These are phyloP conservation scores for Rhyacophila evoluta DNA, from an alignment of 2,888 invertebrate species.

Conservation along the genomic window DNA sequence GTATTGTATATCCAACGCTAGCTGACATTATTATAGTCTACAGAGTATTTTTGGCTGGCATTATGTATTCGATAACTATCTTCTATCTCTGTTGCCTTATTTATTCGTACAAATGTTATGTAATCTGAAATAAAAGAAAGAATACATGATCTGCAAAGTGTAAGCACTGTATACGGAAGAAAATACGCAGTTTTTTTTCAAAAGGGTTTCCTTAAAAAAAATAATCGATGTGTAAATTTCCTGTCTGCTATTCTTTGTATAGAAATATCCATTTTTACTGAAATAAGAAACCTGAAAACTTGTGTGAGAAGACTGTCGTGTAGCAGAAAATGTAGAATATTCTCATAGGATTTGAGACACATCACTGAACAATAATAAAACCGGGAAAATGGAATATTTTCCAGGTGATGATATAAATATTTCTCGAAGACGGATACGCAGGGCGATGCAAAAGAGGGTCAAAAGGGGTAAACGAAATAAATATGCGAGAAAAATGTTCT, in stretches of 20 bases:
- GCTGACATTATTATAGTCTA: too few relatives aligned
- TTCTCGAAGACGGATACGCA: conserved; percentile 16
- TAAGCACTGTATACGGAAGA: too few relatives aligned
- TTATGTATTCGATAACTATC: too few relatives aligned
- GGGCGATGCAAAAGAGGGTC: conserved; percentile 31
- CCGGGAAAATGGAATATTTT: conserved; percentile 34
- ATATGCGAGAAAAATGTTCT: conserved; percentile 28
- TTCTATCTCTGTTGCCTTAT: too few relatives aligned
- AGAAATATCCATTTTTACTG: conserved; percentile 36
- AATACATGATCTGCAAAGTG: too few relatives aligned
- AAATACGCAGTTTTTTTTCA: too few relatives aligned
- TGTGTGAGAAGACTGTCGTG: conserved; percentile 32
- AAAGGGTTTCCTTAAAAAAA: background rate
- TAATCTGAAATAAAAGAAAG: too few relatives aligned
- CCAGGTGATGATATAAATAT: conserved; percentile 32
- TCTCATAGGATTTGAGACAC: conserved; percentile 44
- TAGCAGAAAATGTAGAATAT: conserved; percentile 41
- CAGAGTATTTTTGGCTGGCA: too few relatives aligned
- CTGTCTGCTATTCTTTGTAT: background rate
- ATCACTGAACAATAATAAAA: conserved; percentile 46
- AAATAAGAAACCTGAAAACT: conserved; percentile 44
- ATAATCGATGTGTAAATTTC: conserved; percentile 15
- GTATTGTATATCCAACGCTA: too few relatives aligned
- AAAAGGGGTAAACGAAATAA: conserved; percentile 27
- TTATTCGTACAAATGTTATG: too few relatives aligned